A percentile compares a stretch with the other conserved stretches of the same genome.
Evolutionary conservation across 1,140 invertebrate genomes (phyloP).

Genomic region (Megalopta genalis): DNA sequence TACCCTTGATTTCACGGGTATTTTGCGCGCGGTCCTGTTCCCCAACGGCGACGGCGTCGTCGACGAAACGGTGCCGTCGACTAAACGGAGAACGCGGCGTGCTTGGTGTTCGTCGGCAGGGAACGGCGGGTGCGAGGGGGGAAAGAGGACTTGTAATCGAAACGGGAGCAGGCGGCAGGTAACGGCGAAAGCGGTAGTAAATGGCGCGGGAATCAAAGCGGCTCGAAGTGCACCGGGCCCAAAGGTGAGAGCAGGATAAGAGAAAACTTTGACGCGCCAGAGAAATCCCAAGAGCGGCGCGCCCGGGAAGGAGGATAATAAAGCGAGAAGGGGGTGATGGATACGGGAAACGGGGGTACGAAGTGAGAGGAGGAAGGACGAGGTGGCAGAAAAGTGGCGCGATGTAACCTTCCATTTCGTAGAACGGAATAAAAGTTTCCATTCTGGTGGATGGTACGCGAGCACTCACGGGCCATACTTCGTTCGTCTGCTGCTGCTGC

Average conservation of each 20-base stretch:
- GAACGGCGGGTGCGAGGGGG: no score
- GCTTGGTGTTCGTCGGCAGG: no score
- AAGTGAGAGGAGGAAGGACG: constrained; percentile 2
- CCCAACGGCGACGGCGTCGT: no score
- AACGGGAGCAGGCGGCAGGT: neutral
- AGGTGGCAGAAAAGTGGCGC: neutral
- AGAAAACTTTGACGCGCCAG: constrained; percentile 36
- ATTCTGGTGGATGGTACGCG: constrained; percentile 8
- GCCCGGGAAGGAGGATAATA: neutral
- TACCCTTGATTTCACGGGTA: no score
- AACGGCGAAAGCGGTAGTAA: neutral
- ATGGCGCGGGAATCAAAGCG: constrained; percentile 14
- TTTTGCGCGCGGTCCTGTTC: no score
- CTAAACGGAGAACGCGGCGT: no score
- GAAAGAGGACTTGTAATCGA: neutral
- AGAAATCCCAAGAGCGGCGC: neutral
- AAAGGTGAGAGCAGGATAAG: constrained; percentile 21
- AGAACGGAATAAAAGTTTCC: constrained; percentile 45
- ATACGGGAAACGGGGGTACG: neutral
- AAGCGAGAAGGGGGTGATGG: neutral
- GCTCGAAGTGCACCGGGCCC: neutral
- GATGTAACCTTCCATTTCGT: constrained; percentile 51
- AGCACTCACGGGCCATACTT: neutral
- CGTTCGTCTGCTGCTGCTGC: neutral
- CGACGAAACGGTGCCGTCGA: no score